Conservation (phyloP, 2,888 invertebrate species). For the Orthosia gracilis region DNA sequence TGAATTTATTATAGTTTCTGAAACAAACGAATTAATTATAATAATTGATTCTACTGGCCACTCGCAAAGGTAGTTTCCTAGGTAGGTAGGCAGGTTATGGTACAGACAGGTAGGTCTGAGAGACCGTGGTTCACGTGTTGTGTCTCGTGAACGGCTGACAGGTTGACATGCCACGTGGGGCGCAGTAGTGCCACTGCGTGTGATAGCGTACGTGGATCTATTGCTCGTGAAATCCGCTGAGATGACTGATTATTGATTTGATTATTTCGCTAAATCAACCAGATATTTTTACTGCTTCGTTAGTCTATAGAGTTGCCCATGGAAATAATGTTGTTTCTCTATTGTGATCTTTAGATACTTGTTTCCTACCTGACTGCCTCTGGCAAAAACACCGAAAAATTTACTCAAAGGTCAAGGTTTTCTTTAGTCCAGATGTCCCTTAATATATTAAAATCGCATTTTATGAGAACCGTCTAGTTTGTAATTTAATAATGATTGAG, state of each 20-base stretch:
- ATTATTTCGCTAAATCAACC: neutral
- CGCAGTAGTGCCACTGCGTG: slow-evolving; percentile 29
- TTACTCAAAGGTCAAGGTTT: neutral
- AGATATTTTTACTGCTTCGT: neutral
- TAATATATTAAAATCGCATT: neutral
- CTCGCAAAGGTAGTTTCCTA: too few relatives aligned
- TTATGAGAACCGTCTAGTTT: neutral
- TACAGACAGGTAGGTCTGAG: neutral
- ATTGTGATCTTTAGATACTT: too few relatives aligned
- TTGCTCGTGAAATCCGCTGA: neutral
- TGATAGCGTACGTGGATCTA: neutral
- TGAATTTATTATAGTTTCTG: too few relatives aligned
- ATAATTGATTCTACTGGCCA: too few relatives aligned
- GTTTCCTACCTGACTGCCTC: neutral
- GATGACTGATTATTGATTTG: slow-evolving; percentile 1
- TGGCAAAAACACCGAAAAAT: neutral
- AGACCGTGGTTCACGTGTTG: neutral
- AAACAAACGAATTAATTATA: too few relatives aligned
- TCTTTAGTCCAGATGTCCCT: neutral
- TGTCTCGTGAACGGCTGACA: slow-evolving; percentile 12
- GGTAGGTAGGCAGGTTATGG: too few relatives aligned
- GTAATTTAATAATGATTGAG: neutral
- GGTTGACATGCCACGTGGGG: neutral
- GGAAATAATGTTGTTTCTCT: neutral
- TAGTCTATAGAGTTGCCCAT: neutral